These are phyloP conservation scores for Semnornis frantzii DNA, from an alignment of 2,113 vertebrate species.

Conservation along the genomic window DNA sequence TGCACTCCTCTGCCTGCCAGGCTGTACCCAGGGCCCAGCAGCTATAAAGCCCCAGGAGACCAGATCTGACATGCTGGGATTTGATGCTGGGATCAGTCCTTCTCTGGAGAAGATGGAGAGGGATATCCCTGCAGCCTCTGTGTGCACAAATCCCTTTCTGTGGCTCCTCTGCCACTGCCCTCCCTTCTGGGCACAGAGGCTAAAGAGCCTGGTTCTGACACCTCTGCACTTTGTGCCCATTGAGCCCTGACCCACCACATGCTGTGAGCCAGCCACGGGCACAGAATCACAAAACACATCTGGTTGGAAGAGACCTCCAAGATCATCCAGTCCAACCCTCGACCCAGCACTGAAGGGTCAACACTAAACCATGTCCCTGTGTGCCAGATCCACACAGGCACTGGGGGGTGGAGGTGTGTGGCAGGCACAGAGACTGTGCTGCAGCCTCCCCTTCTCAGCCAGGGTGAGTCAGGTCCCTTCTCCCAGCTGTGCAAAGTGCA, in stretches of 20 bases:
- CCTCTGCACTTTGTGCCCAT: background rate
- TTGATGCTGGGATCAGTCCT: background rate
- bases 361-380: too few relatives aligned
- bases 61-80: rapidly evolving
- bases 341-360: too few relatives aligned
- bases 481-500: background rate
- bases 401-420: background rate
- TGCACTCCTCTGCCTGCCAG: background rate
- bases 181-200: background rate
- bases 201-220: background rate
- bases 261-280: background rate
- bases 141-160: background rate
- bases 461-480: background rate
- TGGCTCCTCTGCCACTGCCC: background rate
- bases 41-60: background rate
- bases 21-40: background rate
- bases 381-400: background rate
- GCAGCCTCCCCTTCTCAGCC: background rate
- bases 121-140: background rate
- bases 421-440: background rate
- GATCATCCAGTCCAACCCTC: too few relatives aligned
- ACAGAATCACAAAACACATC: too few relatives aligned
- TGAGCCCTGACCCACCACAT: rapidly evolving
- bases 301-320: too few relatives aligned
- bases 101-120: background rate